Percentiles rank a stretch among this genome's conserved stretches.
Evolutionary conservation across 1,140 invertebrate species (phyloP).

Genomic region (Panagrolaimus sp.): DNA sequence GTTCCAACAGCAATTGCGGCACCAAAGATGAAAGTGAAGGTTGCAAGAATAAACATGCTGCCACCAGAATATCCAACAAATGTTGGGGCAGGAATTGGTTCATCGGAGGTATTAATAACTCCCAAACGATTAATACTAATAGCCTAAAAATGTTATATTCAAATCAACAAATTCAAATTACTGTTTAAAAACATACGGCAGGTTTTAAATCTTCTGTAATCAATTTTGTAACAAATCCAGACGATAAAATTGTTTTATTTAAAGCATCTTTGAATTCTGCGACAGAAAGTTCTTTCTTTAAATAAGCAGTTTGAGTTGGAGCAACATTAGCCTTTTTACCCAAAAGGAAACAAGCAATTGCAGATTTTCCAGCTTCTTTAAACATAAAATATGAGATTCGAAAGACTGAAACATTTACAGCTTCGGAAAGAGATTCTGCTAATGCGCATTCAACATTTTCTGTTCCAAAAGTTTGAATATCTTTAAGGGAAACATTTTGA

Average conservation of each 20-base stretch:
- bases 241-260: slow-evolving; percentile 17
- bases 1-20: slow-evolving; percentile 28
- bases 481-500: slow-evolving; percentile 25
- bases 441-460: slow-evolving; percentile 38
- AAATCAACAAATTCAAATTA: slow-evolving; percentile 13
- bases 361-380: slow-evolving; percentile 12
- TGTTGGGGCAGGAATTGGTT: slow-evolving; percentile 11
- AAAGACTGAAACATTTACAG: slow-evolving; percentile 32
- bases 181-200: slow-evolving; percentile 29
- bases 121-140: slow-evolving; percentile 20
- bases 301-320: slow-evolving; percentile 19
- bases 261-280: slow-evolving; percentile 25
- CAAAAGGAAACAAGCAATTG: slow-evolving; percentile 30
- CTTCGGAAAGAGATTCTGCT: slow-evolving; percentile 30
- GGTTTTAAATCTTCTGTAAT: slow-evolving; percentile 24
- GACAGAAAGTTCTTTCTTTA: slow-evolving; percentile 21
- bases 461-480: slow-evolving; percentile 22
- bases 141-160: background rate
- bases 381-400: slow-evolving; percentile 37
- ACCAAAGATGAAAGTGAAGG: slow-evolving; percentile 43
- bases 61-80: slow-evolving; percentile 32
- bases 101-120: background rate
- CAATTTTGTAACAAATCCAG: slow-evolving; percentile 15
- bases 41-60: slow-evolving; percentile 34
- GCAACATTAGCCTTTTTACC: slow-evolving; percentile 24